Conservation (phyloP, 1,140 invertebrate species). For the Reticulitermes speratus region DNA sequence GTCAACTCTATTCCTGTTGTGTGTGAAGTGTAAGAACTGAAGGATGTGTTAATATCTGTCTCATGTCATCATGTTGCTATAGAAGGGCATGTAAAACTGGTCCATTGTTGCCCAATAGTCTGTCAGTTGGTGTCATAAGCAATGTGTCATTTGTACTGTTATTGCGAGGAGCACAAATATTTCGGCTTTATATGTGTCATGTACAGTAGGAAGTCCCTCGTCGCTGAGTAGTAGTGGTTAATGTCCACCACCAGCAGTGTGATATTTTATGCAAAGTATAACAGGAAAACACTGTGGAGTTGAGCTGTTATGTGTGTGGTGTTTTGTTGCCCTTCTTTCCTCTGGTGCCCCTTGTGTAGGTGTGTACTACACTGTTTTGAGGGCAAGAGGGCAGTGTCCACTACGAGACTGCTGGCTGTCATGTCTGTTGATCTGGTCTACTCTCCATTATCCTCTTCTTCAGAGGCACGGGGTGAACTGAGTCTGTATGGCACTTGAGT, state of each 20-base stretch:
- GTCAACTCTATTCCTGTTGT: constrained; percentile 10
- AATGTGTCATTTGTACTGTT: background rate
- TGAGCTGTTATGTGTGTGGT: background rate
- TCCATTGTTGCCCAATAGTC: background rate
- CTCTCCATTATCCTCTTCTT: background rate
- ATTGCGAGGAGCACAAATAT: background rate
- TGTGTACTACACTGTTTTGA: background rate
- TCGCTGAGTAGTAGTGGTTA: background rate
- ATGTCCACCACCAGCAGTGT: background rate
- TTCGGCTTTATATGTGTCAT: background rate
- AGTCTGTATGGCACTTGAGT: background rate
- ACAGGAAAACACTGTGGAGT: background rate
- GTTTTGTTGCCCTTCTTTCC: background rate
- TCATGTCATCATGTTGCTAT: background rate
- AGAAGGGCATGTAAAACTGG: background rate
- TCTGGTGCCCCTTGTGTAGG: background rate
- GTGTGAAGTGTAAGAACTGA: background rate
- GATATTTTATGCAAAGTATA: background rate
- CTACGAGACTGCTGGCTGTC: background rate
- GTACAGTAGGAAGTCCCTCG: background rate
- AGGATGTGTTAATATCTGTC: background rate
- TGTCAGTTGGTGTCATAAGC: background rate
- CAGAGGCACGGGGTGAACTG: background rate
- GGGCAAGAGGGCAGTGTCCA: background rate
- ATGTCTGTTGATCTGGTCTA: background rate